Conservation (phyloP, 2,888 invertebrate species). For the Callyntrura guangdongensis region DNA sequence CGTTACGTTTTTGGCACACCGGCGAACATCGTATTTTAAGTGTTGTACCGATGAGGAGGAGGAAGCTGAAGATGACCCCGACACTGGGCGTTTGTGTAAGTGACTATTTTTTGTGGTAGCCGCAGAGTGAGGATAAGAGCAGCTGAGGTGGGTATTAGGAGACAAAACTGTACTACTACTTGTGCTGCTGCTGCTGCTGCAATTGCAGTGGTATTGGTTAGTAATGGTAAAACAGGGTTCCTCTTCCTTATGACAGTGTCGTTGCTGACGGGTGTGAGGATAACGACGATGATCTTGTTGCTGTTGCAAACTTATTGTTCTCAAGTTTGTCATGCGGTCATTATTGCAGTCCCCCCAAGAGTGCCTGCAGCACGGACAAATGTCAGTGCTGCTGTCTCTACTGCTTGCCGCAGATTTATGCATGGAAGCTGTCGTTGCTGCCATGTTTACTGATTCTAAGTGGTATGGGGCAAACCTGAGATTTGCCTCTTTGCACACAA, state of each 20-base stretch:
- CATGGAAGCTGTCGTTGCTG: background rate
- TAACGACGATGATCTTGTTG: conserved; percentile 18
- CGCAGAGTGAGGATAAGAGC: background rate
- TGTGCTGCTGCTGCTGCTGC: background rate
- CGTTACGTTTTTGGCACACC: conserved; percentile 73
- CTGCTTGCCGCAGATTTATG: background rate
- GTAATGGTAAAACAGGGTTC: background rate
- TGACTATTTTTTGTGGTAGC: conserved; percentile 59
- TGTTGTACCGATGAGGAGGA: conserved; percentile 37
- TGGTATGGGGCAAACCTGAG: conserved; percentile 44
- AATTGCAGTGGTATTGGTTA: background rate
- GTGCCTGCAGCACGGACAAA: conserved; percentile 53
- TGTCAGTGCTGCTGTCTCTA: conserved; percentile 45
- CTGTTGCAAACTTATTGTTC: conserved; percentile 68
- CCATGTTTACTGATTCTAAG: conserved; percentile 26
- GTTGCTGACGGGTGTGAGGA: background rate
- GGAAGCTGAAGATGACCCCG: conserved; percentile 35
- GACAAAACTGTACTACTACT: background rate
- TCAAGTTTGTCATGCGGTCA: conserved; percentile 29
- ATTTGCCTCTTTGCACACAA: conserved; percentile 4
- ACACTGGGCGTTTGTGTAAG: conserved; percentile 56
- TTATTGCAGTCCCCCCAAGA: conserved; percentile 8
- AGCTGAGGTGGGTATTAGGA: conserved; percentile 53
- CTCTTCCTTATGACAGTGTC: no score
- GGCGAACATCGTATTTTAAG: conserved; percentile 65